phyloP scores from a whole-genome alignment of 2,113 vertebrate genomes.

The Varanus komodoensis region DNA sequence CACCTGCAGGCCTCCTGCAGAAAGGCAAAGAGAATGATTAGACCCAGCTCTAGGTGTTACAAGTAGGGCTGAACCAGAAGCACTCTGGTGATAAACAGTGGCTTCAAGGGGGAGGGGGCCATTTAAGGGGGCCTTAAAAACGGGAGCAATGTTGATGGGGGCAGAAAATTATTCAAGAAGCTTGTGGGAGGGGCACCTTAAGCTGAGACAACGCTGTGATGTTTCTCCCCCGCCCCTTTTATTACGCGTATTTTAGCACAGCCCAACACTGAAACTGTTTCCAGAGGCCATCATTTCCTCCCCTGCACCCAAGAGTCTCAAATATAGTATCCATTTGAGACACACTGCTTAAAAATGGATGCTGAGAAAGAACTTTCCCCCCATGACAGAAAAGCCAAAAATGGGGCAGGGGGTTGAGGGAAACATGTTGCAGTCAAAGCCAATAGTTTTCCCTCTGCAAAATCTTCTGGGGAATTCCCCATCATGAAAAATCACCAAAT shows the following conservation, averaged over 20 bases:
- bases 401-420: not conserved
- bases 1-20: slow-evolving; percentile 9
- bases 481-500: too few species aligned
- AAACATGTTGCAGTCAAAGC: not conserved
- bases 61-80: not conserved
- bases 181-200: too few species aligned
- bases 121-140: too few species aligned
- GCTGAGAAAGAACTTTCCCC: not conserved
- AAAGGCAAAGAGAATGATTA: not conserved
- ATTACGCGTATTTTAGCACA: too few species aligned
- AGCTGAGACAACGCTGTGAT: too few species aligned
- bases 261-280: too few species aligned
- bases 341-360: too few species aligned
- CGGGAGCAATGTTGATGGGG: not conserved
- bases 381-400: not conserved
- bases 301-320: too few species aligned
- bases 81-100: not conserved
- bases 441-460: not conserved
- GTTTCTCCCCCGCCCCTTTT: too few species aligned
- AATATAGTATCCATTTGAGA: too few species aligned
- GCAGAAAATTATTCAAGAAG: not conserved
- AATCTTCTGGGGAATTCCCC: too few species aligned
- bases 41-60: not conserved
- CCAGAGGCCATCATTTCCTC: too few species aligned
- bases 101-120: not conserved